Evolutionary conservation across 1,140 invertebrate genomes (phyloP), one percentile per base, ranked within the genome.

Genomic region (Nymphalis io): DNA sequence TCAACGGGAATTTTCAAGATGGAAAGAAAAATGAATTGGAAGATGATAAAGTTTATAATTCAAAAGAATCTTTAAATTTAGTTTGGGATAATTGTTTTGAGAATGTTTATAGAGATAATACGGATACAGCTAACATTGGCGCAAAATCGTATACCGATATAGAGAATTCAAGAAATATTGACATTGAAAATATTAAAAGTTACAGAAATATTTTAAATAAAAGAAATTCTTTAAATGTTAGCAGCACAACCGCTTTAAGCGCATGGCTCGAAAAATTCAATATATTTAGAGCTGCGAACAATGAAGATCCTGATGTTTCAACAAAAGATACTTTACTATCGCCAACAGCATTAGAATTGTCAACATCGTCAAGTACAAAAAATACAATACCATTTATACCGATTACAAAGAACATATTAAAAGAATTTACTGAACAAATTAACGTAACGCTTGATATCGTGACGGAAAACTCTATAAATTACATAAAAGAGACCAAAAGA

Each of bases 1-100:
- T 74, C 51, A 21, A 78, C 72, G 53, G 61, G 80, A 85, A 76
- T 68, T 75, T 60, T 16, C 67, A 27, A 11, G 40, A 60, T 40
- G 60, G 63, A 46, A 70, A 57, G 71, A 76, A 70, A 65, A 70
- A 58, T 53, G 64, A 57, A 27, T 68, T 73, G 15, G 27, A 57
- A 66, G 42, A 70, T 60, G 63, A 72, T 62, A 75, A 78, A 66
- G 27, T 53, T 62, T 63, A 64, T 46, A 53, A 73, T 68, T 72
- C 75, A 27, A 76, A 69, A 11, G 48, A 77, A 62, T 70, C 81
- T 12, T 63, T 80, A 39, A 80, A 81, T 75, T 75, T 89, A 61
- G 73, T 85, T 40, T 89, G 85, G 89, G 82, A 89, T 60, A 85
- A 82, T 64, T 91, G 89, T 74, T 79, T 85, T 58, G 84, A 88